Evolutionary conservation across 2,797 vertebrate species (phyloP).

Genomic region (Tauraco hartlaubi): DNA sequence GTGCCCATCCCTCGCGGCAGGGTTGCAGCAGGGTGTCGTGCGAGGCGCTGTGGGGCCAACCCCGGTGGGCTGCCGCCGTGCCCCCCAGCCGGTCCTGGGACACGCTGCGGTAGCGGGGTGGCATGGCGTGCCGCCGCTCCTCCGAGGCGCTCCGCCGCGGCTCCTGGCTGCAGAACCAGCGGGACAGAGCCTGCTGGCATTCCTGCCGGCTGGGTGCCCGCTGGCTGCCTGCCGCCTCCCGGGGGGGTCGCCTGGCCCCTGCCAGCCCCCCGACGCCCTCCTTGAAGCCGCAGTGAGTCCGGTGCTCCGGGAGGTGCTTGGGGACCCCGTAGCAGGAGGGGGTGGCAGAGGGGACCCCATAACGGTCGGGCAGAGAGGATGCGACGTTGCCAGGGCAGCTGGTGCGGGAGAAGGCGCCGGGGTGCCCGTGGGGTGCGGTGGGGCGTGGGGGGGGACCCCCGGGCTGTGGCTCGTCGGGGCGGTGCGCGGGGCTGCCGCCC

Average conservation of each 20-base stretch:
- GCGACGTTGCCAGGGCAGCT: background rate
- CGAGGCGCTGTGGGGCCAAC: conserved; percentile 93
- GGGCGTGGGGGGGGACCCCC: conserved; percentile 78
- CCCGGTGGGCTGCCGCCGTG: conserved; percentile 51
- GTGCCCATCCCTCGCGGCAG: conserved; percentile 74
- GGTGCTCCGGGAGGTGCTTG: conserved; percentile 65
- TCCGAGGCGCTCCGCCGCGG: conserved; percentile 79
- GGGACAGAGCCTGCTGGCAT: conserved; percentile 91
- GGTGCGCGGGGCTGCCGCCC: conserved; percentile 76
- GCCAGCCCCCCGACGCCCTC: conserved; percentile 41
- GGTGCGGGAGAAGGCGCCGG: conserved; percentile 63
- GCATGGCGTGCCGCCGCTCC: conserved; percentile 78
- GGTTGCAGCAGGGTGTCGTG: conserved; percentile 92
- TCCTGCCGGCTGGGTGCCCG: conserved; percentile 77
- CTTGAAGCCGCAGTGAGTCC: conserved; percentile 72
- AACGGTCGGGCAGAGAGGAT: conserved; percentile 80
- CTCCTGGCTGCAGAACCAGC: conserved; percentile 92
- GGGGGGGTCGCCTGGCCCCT: conserved; percentile 21
- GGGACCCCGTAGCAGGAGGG: conserved; percentile 74
- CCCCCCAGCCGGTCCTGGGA: conserved; percentile 93
- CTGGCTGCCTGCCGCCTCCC: conserved; percentile 48
- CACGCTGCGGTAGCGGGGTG: conserved; percentile 89
- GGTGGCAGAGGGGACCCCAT: background rate
- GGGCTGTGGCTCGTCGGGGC: conserved; percentile 84
- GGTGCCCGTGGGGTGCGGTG: background rate